These are phyloP conservation scores for Pterostichus madidus DNA, from an alignment of 2,888 invertebrate species.

Conservation along the genomic window DNA sequence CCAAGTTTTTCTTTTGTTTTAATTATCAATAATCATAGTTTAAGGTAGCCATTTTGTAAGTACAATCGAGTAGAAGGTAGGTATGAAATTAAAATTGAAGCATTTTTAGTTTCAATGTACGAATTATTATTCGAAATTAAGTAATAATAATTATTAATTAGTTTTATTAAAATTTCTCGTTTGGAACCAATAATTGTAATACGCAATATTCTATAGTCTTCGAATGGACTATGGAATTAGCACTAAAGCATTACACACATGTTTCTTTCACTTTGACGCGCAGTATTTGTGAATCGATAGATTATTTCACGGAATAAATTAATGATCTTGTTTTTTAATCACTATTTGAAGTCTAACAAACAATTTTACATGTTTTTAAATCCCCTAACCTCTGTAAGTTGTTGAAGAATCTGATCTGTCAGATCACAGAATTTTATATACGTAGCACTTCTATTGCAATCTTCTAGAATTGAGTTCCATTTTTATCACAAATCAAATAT, in stretches of 20 bases:
- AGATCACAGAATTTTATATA: not conserved
- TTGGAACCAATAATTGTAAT: not conserved
- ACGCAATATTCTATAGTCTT: constrained; percentile 7
- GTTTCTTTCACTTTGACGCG: not conserved
- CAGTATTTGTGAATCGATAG: not conserved
- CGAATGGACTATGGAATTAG: constrained; percentile 14
- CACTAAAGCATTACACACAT: not conserved
- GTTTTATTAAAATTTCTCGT: no score
- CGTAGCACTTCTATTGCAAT: not conserved
- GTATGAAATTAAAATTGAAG: no score
- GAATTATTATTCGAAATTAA: not conserved
- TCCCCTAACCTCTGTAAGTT: not conserved
- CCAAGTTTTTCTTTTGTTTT: no score
- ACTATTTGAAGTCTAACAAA: not conserved
- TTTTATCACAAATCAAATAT: not conserved
- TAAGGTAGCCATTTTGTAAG: not conserved
- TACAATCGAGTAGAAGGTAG: not conserved
- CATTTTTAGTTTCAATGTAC: not conserved
- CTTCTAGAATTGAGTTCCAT: not conserved
- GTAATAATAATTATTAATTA: no score
- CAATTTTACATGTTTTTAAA: not conserved
- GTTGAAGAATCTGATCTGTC: not conserved
- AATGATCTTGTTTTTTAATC: no score
- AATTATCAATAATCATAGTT: not conserved
- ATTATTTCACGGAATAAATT: no score